Evolutionary conservation across 2,797 vertebrate species (phyloP), one percentile per base, ranked within the genome.

Genomic region (Spinus pinus): DNA sequence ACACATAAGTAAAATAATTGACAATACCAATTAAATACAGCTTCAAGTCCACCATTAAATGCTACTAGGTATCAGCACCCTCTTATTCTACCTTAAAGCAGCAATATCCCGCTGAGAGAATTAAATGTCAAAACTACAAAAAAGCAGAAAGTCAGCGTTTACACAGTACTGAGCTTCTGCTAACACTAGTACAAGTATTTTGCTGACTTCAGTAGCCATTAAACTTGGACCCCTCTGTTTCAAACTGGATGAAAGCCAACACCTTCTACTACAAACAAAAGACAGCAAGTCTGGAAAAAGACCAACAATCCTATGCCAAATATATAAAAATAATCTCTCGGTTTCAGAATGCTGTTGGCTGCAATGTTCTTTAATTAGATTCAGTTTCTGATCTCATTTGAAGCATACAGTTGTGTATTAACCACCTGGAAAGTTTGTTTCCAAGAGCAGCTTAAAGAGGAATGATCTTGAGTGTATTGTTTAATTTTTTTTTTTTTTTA

Each of bases 251-350:
- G 47, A 93, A 96, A 42, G 65, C 85, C 89, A 94, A 82, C 53
- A 95, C 61, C 82, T 95, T 91, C 95, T 93, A 89, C 42, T 67
- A 93, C 2, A 16, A 92, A 92, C 81, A 95, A 92, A 94, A 94
- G 88, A 57, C 73, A 81, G 60, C 0, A 1, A 75, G 41, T 54
- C 83, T 96, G 88, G 92, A 96, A 96, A 90, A 51, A 71, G 49
- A 85, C 73, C 86, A 96, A 92, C 24, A 41, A 70, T 65, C 33
- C 72, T 88, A 89, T 62, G 69, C 62, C 83, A 96, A 88, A 95
- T 86, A 88, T 44, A 91, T 88, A 95, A 97, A 97, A 88, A 86
- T 88, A 93, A 95, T 94, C 62, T 95, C 91, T 92, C 51, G 42
- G 73, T 86, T 95, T 84, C 90, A 90, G 50, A 75, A 85, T 44